Conservation (phyloP, 1,140 invertebrate species). For the Copidosoma floridanum region DNA sequence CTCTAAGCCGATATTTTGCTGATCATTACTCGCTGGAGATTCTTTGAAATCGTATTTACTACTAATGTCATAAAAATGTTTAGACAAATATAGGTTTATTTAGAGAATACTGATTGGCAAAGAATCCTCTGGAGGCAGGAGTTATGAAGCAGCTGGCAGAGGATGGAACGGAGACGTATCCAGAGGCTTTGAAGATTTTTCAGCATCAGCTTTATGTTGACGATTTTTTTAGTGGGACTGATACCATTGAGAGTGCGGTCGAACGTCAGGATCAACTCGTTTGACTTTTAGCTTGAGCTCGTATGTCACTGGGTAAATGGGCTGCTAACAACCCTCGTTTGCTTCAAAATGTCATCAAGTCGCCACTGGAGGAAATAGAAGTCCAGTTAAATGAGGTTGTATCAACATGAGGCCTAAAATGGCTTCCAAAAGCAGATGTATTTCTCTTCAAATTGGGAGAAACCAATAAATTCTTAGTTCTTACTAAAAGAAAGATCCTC, state of each 20-base stretch:
- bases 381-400: too few species aligned
- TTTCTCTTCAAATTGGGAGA: not conserved
- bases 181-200: not conserved
- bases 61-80: slow-evolving; percentile 5
- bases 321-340: too few species aligned
- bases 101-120: not conserved
- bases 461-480: too few species aligned
- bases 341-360: not conserved
- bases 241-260: not conserved
- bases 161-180: not conserved
- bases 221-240: not conserved
- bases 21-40: not conserved
- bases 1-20: not conserved
- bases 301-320: not conserved
- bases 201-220: not conserved
- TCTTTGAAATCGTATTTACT: not conserved
- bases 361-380: too few species aligned
- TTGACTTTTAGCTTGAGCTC: too few species aligned
- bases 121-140: not conserved
- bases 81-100: not conserved
- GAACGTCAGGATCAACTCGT: not conserved
- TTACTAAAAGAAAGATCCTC: not conserved
- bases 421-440: not conserved
- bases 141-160: not conserved
- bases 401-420: not conserved